Conservation (phyloP, 2,888 invertebrate genomes). For the Pteria penguin region DNA sequence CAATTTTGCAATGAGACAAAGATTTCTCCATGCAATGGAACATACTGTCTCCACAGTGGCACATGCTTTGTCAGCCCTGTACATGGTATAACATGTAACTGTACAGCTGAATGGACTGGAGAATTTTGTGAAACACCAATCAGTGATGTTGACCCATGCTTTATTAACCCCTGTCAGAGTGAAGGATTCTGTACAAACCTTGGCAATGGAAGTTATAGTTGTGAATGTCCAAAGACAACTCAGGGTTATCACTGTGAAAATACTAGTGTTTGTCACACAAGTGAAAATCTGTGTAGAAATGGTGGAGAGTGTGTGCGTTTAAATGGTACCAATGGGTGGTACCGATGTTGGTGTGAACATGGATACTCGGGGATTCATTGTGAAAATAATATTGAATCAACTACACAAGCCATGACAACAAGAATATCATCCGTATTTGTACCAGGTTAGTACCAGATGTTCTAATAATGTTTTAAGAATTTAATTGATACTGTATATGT, state of each 20-base stretch:
- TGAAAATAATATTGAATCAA: too few species aligned
- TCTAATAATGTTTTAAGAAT: too few species aligned
- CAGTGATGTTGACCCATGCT: constrained; percentile 10
- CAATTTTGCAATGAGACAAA: not conserved
- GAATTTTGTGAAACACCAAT: not conserved
- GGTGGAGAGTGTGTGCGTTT: not conserved
- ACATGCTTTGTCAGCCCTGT: not conserved
- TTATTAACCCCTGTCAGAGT: constrained; percentile 8
- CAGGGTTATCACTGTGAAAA: constrained; percentile 10
- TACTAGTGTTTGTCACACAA: constrained; percentile 4
- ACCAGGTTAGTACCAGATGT: too few species aligned
- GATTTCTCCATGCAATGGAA: not conserved
- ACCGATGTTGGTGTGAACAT: constrained; percentile 6
- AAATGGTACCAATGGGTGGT: constrained; percentile 5
- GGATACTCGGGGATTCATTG: constrained; percentile 7
- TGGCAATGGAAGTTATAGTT: not conserved
- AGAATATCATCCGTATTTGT: too few species aligned
- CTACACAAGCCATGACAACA: too few species aligned
- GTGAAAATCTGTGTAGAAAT: constrained; percentile 5
- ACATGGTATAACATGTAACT: not conserved
- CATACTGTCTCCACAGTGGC: constrained; percentile 11
- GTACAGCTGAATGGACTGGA: constrained; percentile 7
- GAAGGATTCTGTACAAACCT: not conserved
- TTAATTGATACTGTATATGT: too few species aligned
- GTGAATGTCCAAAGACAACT: constrained; percentile 8